Evolutionary conservation across 2,113 vertebrate species (phyloP), one percentile per base, ranked within the genome.

Genomic region (Chaetodon trifascialis): DNA sequence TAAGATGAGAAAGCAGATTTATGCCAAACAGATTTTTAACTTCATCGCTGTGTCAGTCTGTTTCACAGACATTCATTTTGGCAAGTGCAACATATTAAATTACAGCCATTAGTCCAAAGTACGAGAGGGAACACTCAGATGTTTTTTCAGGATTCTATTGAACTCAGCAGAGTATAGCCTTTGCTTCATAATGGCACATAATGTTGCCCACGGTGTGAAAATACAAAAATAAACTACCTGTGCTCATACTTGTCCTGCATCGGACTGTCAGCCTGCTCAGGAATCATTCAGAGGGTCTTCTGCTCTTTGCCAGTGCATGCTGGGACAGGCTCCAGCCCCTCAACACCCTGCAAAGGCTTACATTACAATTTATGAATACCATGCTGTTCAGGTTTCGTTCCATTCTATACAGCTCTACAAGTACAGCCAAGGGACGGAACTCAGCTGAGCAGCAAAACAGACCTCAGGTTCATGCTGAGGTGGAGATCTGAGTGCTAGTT

Each of bases 311-410:
- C 9, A 11, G 12, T 47, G 64, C 52, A 47, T 49, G 52, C 52
- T 67, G 54, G 25, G 52, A 47, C 16, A 0, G 7, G 4, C 23
- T 30, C n/a, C 36, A 2, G 51, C 36, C 23, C 15, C 11, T 23
- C 4, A 15, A 4, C 19, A 11, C 7, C 38, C 15, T 23, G 21
- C 42, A 58, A 49, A 40, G 21, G 16, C 25, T 38, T 8, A 23
- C 11, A 30, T 15, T 16, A n/a, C 42, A 70, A 62, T 16, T 3
- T 15, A 49, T 16, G 8, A 52, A 59, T n/a, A n/a, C 42, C 42
- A 51, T 9, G 17, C 63, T 42, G 54, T 21, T 10, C 9, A 23
- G 25, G 36, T 68, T 69, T 75, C 46, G 56, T 55, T 82, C 55
- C 19, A 54, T 62, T 54, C n/a, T 30, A 15, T 16, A 49, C 25